Base-by-base conservation (phyloP, 2,888 invertebrate species). In the Lasius fuliginosus region DNA sequence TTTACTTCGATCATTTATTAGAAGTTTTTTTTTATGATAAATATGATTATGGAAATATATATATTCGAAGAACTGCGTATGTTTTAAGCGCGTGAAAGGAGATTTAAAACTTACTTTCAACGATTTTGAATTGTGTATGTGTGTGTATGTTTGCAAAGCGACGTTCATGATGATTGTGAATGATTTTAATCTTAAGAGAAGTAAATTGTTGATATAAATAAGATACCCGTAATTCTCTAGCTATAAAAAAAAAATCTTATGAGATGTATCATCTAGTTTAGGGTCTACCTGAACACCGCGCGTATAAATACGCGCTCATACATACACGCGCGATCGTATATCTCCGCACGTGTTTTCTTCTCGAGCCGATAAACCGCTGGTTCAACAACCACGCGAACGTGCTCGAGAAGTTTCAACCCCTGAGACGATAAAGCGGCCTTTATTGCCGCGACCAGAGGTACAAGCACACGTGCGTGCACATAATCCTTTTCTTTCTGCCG, bases 301-400 rank as follows among this genome's bases (percentile, higher is more conserved):
- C 58, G 9, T 40, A 62, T 42, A 74, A 46, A 23, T 30, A 40
- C 53, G 23, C 8, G 15, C 18, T 74, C 23, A 11, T 56, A 58
- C 9, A 36, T 36, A 53, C 62, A 64, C 8, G 40, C 67, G 9
- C 69, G n/a, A 33, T 64, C 53, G 42, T 77, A 69, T 77, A 58
- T 69, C 30, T 60, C 60, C 64, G 56, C 36, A 65, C 83, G 83
- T 88, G 84, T 82, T 75, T 77, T 65, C 67, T 71, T 42, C 40
- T 58, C 30, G 74, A 90, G 84, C 85, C 88, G 83, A 85, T 83
- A 89, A 89, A 86, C 87, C 86, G 74, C 62, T 82, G 85, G 88
- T 90, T 90, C 86, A 90, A 90, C 89, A 90, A 69, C 89, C 90
- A 85, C 67, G 86, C 71, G 86, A 83, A 84, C 90, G 68, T 86